Evolutionary conservation across 2,113 vertebrate genomes (phyloP).

Genomic region (Pseudois nayaur): DNA sequence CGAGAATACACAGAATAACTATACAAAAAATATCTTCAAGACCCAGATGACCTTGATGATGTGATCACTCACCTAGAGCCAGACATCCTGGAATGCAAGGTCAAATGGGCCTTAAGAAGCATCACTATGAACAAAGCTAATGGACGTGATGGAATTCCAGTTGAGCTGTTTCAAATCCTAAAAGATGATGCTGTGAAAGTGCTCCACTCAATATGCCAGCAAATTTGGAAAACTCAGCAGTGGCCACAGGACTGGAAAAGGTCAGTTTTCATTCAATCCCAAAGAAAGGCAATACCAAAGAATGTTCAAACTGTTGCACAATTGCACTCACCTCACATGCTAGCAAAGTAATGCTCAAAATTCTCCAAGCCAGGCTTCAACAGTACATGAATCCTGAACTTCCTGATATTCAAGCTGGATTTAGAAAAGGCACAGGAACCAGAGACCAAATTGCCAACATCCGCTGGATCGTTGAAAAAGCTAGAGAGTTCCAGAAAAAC

Average conservation of each 20-base stretch:
- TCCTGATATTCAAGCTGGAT: not conserved
- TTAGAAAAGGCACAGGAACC: not conserved
- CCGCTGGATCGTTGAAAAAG: not conserved
- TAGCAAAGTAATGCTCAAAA: not conserved
- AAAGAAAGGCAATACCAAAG: not conserved
- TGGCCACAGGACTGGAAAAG: not conserved
- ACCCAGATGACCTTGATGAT: not conserved
- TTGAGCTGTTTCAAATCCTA: not conserved
- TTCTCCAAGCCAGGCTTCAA: not conserved
- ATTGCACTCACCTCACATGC: not conserved
- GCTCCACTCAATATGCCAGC: not conserved
- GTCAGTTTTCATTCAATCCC: not conserved
- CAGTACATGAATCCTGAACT: not conserved
- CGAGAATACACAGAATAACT: not conserved
- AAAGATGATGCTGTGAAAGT: not conserved
- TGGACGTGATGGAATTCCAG: not conserved
- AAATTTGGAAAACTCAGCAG: not conserved
- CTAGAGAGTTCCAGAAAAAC: not conserved
- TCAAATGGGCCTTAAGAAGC: not conserved
- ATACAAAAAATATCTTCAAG: not conserved
- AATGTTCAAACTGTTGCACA: not conserved
- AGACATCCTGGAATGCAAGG: not conserved
- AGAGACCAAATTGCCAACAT: not conserved
- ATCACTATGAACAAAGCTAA: not conserved
- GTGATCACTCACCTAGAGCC: not conserved